These are phyloP conservation scores for Watersipora subatra DNA, from an alignment of 1,140 invertebrate genomes.

Conservation along the genomic window DNA sequence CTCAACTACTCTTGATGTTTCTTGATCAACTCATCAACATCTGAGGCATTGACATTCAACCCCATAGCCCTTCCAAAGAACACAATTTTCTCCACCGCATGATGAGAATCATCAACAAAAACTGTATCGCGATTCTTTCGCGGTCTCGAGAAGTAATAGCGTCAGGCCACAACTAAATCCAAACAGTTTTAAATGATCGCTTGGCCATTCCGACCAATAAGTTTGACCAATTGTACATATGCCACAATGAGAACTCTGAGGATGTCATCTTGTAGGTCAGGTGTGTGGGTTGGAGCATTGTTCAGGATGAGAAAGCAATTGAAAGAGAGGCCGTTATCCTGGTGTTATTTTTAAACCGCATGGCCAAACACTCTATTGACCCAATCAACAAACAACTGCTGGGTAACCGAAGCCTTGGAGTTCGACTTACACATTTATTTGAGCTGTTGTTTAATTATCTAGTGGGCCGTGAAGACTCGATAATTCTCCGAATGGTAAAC, in stretches of 20 bases:
- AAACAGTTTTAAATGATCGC: neutral
- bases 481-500: neutral
- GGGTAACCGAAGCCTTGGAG: neutral
- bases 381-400: neutral
- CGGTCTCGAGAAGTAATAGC: neutral
- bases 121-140: neutral
- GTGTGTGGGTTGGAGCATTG: neutral
- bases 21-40: neutral
- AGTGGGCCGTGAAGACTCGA: neutral
- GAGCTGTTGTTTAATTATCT: neutral
- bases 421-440: neutral
- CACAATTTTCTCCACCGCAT: neutral
- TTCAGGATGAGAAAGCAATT: neutral
- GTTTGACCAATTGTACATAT: neutral
- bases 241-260: neutral
- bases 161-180: neutral
- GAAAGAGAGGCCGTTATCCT: neutral
- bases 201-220: neutral
- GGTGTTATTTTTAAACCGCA: neutral
- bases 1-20: neutral
- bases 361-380: neutral
- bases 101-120: no score
- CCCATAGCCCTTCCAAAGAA: neutral
- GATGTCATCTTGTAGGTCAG: neutral
- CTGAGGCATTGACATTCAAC: neutral